Base-by-base conservation (phyloP, 2,888 invertebrate genomes). In the Acutogordius australiensis region DNA sequence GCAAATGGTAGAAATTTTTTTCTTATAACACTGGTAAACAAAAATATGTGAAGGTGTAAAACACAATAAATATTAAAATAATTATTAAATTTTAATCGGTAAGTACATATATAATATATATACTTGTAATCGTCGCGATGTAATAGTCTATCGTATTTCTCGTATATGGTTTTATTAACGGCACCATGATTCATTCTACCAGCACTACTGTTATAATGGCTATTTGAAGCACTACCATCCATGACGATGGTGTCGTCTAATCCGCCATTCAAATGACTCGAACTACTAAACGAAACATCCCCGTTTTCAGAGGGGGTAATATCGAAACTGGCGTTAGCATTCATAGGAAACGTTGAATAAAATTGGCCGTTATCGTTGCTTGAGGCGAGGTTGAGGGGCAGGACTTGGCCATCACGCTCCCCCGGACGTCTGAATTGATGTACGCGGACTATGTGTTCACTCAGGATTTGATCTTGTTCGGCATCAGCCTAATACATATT, bases 361-460 rank as follows among this genome's bases (percentile, higher is more conserved):
- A 18, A 27, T 60, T 26, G 61, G n/a, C 37, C 18, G 18, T 18
- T 37, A 18, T 37, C 37, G 8, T 13, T 37, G n/a, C n/a, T n/a
- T 13, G 37, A 37, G 37, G 8, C 18, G 37, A 37, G 37, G 18
- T 37, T 37, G 8, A 37, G 18, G n/a, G 45, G 27, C 2, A 62
- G 21, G 37, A 86, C 81, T 69, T 87, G 86, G 0, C 97, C 97
- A 66, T 97, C 94, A 70, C 84, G 82, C 70, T 97, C 94, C 63
- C 80, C 79, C 0, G 88, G 82, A 69, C 80, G 81, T 67, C 94
- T 80, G 73, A 88, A 97, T 68, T 88, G 78, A 71, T 99, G 97
- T 82, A 97, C 88, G 63, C 91, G 76, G 2, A 97, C 80, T 26
- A 97, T 94, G 69, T 97, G 94, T 68, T 94, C 91, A 0, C 91